Conservation (phyloP, 1,140 invertebrate genomes). For the Brachionus plicatilis region DNA sequence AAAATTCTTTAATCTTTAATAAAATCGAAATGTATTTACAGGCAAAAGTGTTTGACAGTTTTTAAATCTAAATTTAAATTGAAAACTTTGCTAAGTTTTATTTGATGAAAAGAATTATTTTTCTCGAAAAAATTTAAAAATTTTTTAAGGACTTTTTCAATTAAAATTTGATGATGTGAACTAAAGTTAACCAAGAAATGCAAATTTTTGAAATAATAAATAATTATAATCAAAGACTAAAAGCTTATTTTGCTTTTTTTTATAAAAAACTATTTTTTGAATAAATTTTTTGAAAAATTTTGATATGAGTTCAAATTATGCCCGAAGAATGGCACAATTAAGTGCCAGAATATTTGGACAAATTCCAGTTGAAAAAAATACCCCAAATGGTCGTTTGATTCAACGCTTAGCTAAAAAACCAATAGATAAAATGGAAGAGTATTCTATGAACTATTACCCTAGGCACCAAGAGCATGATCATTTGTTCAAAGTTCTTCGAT, state of each 20-base stretch:
- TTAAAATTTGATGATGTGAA: not conserved
- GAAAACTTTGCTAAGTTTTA: no score
- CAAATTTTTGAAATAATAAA: not conserved
- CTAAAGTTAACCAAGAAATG: not conserved
- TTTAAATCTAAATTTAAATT: no score
- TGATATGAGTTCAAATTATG: slow-evolving; percentile 34
- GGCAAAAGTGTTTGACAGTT: no score
- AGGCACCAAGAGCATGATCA: slow-evolving; percentile 32
- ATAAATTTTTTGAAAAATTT: not conserved
- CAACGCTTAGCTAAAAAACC: slow-evolving; percentile 29
- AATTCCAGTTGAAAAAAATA: slow-evolving; percentile 1
- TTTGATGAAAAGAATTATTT: no score
- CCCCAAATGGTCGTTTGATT: slow-evolving; percentile 30
- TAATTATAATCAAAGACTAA: not conserved
- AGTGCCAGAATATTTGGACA: slow-evolving; percentile 34
- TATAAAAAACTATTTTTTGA: not conserved
- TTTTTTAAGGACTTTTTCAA: slow-evolving; percentile 12
- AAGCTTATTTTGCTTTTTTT: not conserved
- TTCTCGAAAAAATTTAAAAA: no score
- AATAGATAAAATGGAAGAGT: slow-evolving; percentile 32
- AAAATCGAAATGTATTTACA: no score
- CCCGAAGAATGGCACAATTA: slow-evolving; percentile 20
- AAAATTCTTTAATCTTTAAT: no score
- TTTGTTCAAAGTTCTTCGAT: slow-evolving; percentile 21
- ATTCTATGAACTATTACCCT: slow-evolving; percentile 39